Percentiles rank a stretch among this genome's conserved stretches.
phyloP scores from a whole-genome alignment of 2,797 vertebrate species.

The Phoxinus dragarum region DNA sequence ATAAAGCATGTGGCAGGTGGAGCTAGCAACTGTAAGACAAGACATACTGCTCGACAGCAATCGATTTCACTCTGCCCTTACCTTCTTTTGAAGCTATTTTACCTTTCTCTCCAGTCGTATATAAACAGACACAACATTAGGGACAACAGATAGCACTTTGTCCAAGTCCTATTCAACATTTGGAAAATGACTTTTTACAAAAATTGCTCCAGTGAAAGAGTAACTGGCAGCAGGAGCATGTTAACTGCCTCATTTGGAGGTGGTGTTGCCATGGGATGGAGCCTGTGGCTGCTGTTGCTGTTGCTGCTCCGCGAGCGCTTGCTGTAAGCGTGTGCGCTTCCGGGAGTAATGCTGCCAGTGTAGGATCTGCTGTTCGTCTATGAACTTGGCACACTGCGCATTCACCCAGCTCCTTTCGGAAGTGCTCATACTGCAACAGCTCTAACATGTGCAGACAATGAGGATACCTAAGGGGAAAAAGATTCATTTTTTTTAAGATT shows the following conservation, averaged over 20 bases:
- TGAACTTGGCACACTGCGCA: conserved; percentile 97
- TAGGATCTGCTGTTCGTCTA: conserved; percentile 97
- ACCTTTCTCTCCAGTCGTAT: not conserved
- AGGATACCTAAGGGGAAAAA: conserved; percentile 83
- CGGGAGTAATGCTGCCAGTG: conserved; percentile 98
- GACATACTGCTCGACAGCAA: not conserved
- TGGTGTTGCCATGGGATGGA: conserved; percentile 78
- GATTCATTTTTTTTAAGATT: too few species aligned
- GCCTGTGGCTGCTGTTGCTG: conserved; percentile 81
- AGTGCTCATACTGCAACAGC: conserved; percentile 96
- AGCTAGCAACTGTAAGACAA: not conserved
- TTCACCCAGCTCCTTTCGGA: conserved; percentile 97
- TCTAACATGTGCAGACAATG: conserved; percentile 97
- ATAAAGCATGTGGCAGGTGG: not conserved
- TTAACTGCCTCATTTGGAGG: conserved; percentile 81
- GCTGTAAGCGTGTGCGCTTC: conserved; percentile 93
- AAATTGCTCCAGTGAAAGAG: not conserved
- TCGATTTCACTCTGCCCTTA: not conserved
- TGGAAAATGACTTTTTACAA: conserved; percentile 31
- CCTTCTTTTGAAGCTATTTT: not conserved
- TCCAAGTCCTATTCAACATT: not conserved
- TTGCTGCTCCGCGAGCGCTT: conserved; percentile 93
- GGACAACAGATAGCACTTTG: not conserved
- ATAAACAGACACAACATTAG: not conserved
- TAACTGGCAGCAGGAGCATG: not conserved